phyloP scores from a whole-genome alignment of 2,888 invertebrate species.

The Lagria hirta region DNA sequence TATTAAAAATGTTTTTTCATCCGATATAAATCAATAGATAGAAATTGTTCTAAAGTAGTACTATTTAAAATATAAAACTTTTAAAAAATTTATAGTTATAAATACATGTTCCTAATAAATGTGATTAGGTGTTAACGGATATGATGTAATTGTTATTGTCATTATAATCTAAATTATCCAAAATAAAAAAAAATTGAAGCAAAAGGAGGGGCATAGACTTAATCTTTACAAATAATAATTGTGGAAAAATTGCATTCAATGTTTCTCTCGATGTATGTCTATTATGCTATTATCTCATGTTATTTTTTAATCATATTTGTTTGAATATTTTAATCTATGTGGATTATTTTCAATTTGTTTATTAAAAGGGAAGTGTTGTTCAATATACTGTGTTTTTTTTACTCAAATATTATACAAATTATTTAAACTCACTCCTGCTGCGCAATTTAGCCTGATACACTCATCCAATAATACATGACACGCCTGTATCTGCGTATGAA shows the following conservation, averaged over 20 bases:
- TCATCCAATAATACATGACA: too few species aligned
- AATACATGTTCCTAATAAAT: slow-evolving; percentile 46
- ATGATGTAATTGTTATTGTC: slow-evolving; percentile 26
- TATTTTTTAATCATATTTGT: slow-evolving; percentile 19
- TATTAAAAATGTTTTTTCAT: slow-evolving; percentile 27
- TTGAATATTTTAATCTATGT: slow-evolving; percentile 18
- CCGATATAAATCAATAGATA: slow-evolving; percentile 10
- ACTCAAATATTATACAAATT: too few species aligned
- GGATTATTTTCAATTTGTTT: slow-evolving; percentile 27
- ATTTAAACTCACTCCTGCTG: too few species aligned
- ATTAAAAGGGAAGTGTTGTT: slow-evolving; percentile 29
- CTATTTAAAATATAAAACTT: slow-evolving; percentile 4
- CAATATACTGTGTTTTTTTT: slow-evolving; percentile 3
- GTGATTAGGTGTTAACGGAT: slow-evolving; percentile 41
- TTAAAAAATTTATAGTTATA: slow-evolving; percentile 34
- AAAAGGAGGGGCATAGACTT: slow-evolving; percentile 55
- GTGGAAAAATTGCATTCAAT: slow-evolving; percentile 25
- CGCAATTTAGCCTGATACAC: too few species aligned
- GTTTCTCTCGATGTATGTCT: slow-evolving; percentile 29
- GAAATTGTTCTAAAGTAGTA: slow-evolving; percentile 19
- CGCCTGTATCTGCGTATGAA: too few species aligned
- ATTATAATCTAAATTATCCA: slow-evolving; percentile 26
- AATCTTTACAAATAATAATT: slow-evolving; percentile 27
- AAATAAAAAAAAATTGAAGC: slow-evolving; percentile 31
- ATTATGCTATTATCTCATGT: slow-evolving; percentile 20